Evolutionary conservation across 35 echinoderm and acorn worm species (phyloP).

Genomic region (Ophioderma brevispina): DNA sequence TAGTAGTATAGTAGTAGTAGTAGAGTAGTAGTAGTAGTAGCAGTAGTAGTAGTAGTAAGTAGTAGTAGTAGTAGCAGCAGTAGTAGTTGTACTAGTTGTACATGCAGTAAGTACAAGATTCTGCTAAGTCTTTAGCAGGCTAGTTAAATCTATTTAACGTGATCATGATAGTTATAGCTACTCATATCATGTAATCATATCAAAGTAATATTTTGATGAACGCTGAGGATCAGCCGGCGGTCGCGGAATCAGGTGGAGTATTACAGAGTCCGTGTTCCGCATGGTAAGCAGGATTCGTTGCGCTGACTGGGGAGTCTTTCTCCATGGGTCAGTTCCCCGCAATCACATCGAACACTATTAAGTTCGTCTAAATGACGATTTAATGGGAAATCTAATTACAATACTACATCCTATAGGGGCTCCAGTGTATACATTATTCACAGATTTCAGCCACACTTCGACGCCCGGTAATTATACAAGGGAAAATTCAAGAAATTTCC

Average conservation of each 20-base stretch:
- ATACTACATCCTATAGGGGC: not conserved
- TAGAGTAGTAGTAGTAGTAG: too few species aligned
- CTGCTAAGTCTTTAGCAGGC: too few species aligned
- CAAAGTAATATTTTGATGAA: too few species aligned
- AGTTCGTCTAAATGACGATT: not conserved
- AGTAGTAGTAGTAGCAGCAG: too few species aligned
- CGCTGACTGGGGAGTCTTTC: not conserved
- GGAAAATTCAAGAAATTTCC: not conserved
- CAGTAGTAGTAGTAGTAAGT: too few species aligned
- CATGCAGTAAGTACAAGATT: too few species aligned
- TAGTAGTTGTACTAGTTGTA: too few species aligned
- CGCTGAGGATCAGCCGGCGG: too few species aligned
- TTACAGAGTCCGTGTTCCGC: not conserved
- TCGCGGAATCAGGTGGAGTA: not conserved
- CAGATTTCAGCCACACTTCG: not conserved
- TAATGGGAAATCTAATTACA: not conserved
- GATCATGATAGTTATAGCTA: too few species aligned
- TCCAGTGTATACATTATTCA: not conserved
- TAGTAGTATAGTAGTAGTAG: too few species aligned
- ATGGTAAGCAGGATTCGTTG: not conserved
- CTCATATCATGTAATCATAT: too few species aligned
- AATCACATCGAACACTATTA: not conserved
- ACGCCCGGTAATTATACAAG: not conserved
- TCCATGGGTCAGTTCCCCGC: not conserved
- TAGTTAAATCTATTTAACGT: too few species aligned